Conservation (phyloP, 2,113 vertebrate genomes). For the Rhinoptilus africanus region DNA sequence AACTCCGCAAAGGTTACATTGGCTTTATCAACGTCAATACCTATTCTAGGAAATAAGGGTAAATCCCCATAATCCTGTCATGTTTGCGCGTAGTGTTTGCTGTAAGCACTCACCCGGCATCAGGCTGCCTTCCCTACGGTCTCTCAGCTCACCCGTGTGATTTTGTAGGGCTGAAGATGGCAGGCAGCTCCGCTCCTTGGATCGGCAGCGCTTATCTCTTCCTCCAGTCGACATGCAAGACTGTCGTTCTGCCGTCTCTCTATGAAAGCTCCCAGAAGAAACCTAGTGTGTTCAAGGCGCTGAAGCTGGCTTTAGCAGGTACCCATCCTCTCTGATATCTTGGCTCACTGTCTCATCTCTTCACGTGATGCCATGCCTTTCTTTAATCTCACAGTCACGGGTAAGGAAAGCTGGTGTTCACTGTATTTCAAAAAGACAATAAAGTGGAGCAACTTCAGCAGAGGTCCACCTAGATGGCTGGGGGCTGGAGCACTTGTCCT, state of each 20-base stretch:
- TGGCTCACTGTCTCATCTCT: neutral
- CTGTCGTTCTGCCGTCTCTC: slow-evolving; percentile 76
- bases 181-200: slow-evolving; percentile 72
- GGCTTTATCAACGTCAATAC: neutral
- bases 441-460: neutral
- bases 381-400: neutral
- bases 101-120: neutral
- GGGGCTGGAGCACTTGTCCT: neutral
- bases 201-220: slow-evolving; percentile 91
- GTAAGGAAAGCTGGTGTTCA: neutral
- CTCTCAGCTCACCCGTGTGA: neutral
- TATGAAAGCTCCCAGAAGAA: slow-evolving; percentile 83
- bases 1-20: neutral
- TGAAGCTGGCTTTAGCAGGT: slow-evolving; percentile 89
- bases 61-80: neutral
- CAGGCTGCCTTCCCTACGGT: neutral
- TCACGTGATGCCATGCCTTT: neutral
- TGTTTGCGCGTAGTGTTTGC: neutral
- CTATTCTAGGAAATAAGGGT: neutral
- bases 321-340: neutral
- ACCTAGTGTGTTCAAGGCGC: slow-evolving; percentile 81
- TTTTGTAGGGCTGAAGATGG: slow-evolving; percentile 75
- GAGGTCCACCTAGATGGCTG: neutral
- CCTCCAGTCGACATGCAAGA: slow-evolving; percentile 78
- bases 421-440: neutral